Evolutionary conservation across 2,888 invertebrate species (phyloP), one percentile per base, ranked within the genome.

Genomic region (Apamea crenata): DNA sequence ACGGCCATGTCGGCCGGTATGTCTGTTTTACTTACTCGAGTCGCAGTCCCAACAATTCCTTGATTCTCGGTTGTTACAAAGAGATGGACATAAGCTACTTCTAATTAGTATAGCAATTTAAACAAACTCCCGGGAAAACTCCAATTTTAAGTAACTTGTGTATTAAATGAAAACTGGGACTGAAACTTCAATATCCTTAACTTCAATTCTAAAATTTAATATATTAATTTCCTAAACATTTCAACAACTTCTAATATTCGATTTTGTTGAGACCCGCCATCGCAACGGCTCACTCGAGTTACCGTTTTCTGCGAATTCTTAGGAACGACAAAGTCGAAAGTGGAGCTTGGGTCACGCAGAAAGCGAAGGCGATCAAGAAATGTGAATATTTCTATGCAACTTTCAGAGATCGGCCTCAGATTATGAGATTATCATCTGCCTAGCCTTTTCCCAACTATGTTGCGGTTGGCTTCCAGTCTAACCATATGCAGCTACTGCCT

Each of bases 161-260:
- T 40, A 44, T 47, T 71, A 44, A 80, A 65, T 65, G 56, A 44
- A 73, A 84, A 32, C 53, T 59, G 44, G 59, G 47, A 8, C 10
- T 40, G n/a, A 14, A 84, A 80, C 69, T 77, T 83, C n/a, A 68
- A 63, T 56, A 67, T 56, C 18, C 29, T 73, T 32, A 71, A 63
- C 29, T 61, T 84, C 40, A 80, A 75, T 56, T 81, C 66, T n/a
- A 61, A 68, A 78, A 78, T 78, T 77, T 18, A 56, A 83, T 82
- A 71, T 61, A 86, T 78, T 86, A 86, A 82, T 82, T 86, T 83
- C 59, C 59, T 78, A 59, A 86, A 78, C 63, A 74, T 84, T 83
- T 74, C 78, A 74, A 72, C 50, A 77, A 82, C 66, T 86, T 77
- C 53, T 59, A 36, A 74, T 84, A 86, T 78, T 86, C 74, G 56